phyloP scores from a whole-genome alignment of 2,888 invertebrate species.

The Hydraecia micacea region DNA sequence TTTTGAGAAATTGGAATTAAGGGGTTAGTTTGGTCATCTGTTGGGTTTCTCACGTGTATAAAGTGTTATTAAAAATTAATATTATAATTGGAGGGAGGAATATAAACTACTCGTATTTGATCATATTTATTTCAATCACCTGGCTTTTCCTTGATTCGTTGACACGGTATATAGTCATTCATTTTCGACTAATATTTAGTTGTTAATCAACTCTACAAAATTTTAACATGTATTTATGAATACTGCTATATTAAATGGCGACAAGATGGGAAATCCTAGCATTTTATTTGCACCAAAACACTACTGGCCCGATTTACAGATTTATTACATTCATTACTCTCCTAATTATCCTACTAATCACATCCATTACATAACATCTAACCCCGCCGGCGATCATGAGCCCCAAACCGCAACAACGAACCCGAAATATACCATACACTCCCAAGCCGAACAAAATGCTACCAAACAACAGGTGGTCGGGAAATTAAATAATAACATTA shows the following conservation, averaged over 20 bases:
- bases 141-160: not conserved
- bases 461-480: constrained; percentile 55
- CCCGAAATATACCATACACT: constrained; percentile 1
- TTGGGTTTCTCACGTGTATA: constrained; percentile 12
- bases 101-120: not conserved
- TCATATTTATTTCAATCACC: constrained; percentile 1
- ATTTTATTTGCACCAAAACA: constrained; percentile 25
- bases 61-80: not conserved
- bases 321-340: constrained; percentile 44
- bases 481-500: constrained; percentile 63
- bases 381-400: constrained; percentile 21
- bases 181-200: not conserved
- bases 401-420: constrained; percentile 21
- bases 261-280: not conserved
- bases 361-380: constrained; percentile 44
- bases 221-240: not conserved
- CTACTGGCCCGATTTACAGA: constrained; percentile 23
- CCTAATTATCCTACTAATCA: constrained; percentile 50
- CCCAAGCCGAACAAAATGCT: constrained; percentile 31
- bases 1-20: constrained; percentile 6
- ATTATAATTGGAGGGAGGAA: no score
- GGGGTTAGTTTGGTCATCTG: constrained; percentile 21
- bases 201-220: not conserved
- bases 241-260: not conserved
- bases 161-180: no score